A percentile compares a stretch with the other conserved stretches of the same genome.
phyloP scores from a whole-genome alignment of 1,140 invertebrate species.

The Stenopsyche tienmushanensis region DNA sequence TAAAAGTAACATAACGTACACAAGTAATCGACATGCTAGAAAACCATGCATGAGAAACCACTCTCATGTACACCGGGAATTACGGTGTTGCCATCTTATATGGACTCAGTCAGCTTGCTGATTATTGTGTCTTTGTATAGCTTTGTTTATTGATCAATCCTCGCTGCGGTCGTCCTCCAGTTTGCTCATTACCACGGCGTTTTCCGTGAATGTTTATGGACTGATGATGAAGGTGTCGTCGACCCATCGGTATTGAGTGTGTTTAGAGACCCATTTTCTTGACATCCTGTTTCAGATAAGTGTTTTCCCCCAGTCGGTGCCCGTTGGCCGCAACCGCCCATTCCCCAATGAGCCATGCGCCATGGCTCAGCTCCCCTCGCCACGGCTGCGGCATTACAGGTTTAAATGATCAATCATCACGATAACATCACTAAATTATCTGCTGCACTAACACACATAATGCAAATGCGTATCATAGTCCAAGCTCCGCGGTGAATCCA shows the following conservation, averaged over 20 bases:
- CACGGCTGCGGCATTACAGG: constrained; percentile 67
- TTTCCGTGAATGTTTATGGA: too few relatives aligned
- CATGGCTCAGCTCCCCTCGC: constrained; percentile 65
- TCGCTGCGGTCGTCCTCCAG: too few relatives aligned
- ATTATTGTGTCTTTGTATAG: too few relatives aligned
- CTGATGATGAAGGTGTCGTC: not conserved
- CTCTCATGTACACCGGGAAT: too few relatives aligned
- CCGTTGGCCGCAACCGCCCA: constrained; percentile 18
- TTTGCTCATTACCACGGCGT: too few relatives aligned
- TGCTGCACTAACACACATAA: not conserved
- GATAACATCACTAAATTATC: not conserved
- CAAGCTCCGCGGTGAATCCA: too few relatives aligned
- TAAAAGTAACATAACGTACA: too few relatives aligned
- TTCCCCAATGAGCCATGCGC: constrained; percentile 53
- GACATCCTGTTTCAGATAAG: constrained; percentile 39
- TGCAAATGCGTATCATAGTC: not conserved
- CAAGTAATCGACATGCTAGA: too few relatives aligned
- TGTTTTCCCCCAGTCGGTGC: constrained; percentile 32
- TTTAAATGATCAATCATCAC: constrained; percentile 41
- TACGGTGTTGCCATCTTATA: too few relatives aligned
- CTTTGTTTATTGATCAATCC: too few relatives aligned
- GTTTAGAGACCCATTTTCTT: not conserved
- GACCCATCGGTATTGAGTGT: not conserved
- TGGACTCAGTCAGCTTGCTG: too few relatives aligned
- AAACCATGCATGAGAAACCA: too few relatives aligned